Evolutionary conservation across 2,797 vertebrate genomes (phyloP).

Genomic region (Tachyglossus aculeatus): DNA sequence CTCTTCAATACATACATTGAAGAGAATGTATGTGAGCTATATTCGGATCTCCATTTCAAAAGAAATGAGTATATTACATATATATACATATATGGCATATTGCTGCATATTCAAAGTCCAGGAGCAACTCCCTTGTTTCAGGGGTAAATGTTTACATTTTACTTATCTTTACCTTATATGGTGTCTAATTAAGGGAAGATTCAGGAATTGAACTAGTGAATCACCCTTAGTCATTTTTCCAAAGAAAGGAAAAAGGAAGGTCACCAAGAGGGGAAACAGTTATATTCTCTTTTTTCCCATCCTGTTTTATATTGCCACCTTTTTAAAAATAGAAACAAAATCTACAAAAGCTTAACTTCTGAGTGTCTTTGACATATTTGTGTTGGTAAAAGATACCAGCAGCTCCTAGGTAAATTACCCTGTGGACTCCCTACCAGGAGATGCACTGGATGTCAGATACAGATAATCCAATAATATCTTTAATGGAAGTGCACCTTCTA

Average conservation of each 20-base stretch:
- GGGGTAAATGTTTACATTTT: conserved; percentile 1
- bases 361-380: not conserved
- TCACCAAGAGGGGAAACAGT: not conserved
- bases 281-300: not conserved
- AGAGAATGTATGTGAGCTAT: not conserved
- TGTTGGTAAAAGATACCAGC: not conserved
- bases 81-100: not conserved
- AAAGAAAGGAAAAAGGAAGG: not conserved
- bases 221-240: not conserved
- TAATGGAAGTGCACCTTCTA: conserved; percentile 16
- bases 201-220: not conserved
- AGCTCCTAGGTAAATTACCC: conserved; percentile 33
- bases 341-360: conserved; percentile 4
- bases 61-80: not conserved
- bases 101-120: not conserved
- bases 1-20: not conserved
- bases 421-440: conserved; percentile 32
- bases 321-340: conserved; percentile 12
- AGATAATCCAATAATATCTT: conserved; percentile 49
- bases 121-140: not conserved
- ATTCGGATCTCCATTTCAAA: conserved; percentile 3
- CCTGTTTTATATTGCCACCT: no score
- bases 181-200: not conserved
- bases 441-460: conserved; percentile 14
- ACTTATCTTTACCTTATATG: not conserved